A percentile compares a stretch with the other conserved stretches of the same genome.
These are phyloP conservation scores for Tigriopus japonicus DNA, from an alignment of 1,140 invertebrate genomes.

Conservation along the genomic window DNA sequence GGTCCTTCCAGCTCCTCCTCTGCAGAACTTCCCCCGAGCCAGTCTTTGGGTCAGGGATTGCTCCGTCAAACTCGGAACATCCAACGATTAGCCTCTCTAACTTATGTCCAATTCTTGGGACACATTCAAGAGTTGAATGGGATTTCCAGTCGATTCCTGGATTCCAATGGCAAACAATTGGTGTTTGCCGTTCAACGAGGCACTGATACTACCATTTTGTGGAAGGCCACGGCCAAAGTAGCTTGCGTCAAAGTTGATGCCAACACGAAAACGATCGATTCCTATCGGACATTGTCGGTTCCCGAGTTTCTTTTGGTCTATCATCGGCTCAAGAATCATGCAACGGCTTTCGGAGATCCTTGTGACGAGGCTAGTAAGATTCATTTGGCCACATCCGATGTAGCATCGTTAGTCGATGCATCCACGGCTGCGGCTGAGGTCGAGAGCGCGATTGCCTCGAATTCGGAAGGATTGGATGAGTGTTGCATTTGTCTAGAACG, in stretches of 20 bases:
- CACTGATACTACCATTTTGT: constrained; percentile 39
- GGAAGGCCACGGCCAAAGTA: constrained; percentile 45
- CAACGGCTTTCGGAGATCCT: constrained; percentile 4
- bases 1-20: too few relatives aligned
- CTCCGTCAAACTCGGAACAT: not conserved
- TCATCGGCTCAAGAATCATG: not conserved
- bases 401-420: not conserved
- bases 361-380: constrained; percentile 11
- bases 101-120: constrained; percentile 2
- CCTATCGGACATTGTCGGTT: constrained; percentile 36
- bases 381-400: not conserved
- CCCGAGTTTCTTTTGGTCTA: constrained; percentile 35
- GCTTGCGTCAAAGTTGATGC: constrained; percentile 40
- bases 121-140: constrained; percentile 6
- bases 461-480: constrained; percentile 25
- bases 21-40: too few relatives aligned
- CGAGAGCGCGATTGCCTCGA: not conserved
- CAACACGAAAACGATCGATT: constrained; percentile 30
- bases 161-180: constrained; percentile 21
- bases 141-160: constrained; percentile 11
- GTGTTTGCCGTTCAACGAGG: constrained; percentile 42
- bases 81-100: not conserved
- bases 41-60: not conserved
- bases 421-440: not conserved
- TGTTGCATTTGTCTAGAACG: constrained; percentile 50